Evolutionary conservation across 2,797 vertebrate species (phyloP).

Genomic region (Poecilia velifera): DNA sequence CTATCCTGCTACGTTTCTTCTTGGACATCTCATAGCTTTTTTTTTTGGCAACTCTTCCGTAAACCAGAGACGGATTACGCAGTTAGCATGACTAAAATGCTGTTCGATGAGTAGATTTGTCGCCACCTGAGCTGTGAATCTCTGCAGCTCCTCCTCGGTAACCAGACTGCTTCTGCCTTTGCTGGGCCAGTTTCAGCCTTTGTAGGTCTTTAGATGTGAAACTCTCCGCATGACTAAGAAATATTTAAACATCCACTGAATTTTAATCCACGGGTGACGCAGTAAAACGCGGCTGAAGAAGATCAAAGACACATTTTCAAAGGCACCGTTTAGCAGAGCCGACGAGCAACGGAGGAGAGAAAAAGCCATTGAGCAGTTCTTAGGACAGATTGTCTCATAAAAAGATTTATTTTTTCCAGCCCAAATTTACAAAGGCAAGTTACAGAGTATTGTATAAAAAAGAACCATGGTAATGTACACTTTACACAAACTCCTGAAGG

Average conservation of each 20-base stretch:
- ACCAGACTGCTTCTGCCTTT: neutral
- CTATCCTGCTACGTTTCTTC: neutral
- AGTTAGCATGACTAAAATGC: neutral
- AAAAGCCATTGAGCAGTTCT: conserved; percentile 72
- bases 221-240: neutral
- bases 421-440: conserved; percentile 98
- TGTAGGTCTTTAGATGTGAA: neutral
- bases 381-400: conserved; percentile 96
- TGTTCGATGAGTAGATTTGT: neutral
- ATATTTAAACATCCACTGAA: neutral
- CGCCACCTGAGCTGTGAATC: neutral
- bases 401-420: conserved; percentile 99
- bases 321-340: neutral
- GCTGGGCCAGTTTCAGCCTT: neutral
- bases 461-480: conserved; percentile 96
- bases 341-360: neutral
- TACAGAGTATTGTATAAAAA: conserved; percentile 94
- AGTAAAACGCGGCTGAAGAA: neutral
- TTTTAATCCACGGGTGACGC: neutral
- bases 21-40: neutral
- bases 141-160: neutral
- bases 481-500: conserved; percentile 95
- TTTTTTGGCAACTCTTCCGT: neutral
- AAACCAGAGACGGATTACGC: neutral
- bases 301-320: neutral